Conservation (phyloP, 2,888 invertebrate species). For the Buathra laborator region DNA sequence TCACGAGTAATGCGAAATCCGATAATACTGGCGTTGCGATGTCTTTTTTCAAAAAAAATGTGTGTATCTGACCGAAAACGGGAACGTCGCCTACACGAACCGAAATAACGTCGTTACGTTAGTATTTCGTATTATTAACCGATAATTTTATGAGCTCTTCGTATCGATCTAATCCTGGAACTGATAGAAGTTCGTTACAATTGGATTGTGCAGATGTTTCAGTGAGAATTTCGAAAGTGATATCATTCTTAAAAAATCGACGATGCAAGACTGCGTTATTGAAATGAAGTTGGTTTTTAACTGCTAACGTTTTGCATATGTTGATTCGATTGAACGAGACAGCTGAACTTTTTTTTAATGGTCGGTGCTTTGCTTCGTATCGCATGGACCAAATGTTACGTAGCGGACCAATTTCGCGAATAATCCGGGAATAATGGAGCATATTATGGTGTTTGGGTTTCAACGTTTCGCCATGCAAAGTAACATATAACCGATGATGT, state of each 20-base stretch:
- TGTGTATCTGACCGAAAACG: slow-evolving; percentile 25
- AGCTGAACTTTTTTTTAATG: slow-evolving; percentile 55
- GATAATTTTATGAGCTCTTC: slow-evolving; percentile 9
- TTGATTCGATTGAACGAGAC: slow-evolving; percentile 53
- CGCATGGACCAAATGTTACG: slow-evolving; percentile 67
- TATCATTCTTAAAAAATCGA: slow-evolving; percentile 10
- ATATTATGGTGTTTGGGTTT: slow-evolving; percentile 68
- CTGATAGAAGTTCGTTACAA: background rate
- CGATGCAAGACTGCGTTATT: slow-evolving; percentile 37
- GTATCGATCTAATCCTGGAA: background rate
- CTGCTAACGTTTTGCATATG: slow-evolving; percentile 52
- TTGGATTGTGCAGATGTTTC: background rate
- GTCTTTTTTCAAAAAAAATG: slow-evolving; percentile 2
- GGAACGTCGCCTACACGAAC: slow-evolving; percentile 13
- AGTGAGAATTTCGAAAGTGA: slow-evolving; percentile 15
- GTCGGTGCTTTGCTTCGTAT: slow-evolving; percentile 67
- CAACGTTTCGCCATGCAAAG: slow-evolving; percentile 54
- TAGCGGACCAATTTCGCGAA: slow-evolving; percentile 66
- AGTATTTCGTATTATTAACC: slow-evolving; percentile 23
- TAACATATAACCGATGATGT: slow-evolving; percentile 62
- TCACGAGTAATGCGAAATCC: slow-evolving; percentile 20
- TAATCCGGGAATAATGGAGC: slow-evolving; percentile 64
- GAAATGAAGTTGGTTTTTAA: slow-evolving; percentile 57
- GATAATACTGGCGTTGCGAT: background rate
- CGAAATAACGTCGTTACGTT: background rate